These are phyloP conservation scores for Ennomos fuscantarius DNA, from an alignment of 2,888 invertebrate genomes.

Conservation along the genomic window DNA sequence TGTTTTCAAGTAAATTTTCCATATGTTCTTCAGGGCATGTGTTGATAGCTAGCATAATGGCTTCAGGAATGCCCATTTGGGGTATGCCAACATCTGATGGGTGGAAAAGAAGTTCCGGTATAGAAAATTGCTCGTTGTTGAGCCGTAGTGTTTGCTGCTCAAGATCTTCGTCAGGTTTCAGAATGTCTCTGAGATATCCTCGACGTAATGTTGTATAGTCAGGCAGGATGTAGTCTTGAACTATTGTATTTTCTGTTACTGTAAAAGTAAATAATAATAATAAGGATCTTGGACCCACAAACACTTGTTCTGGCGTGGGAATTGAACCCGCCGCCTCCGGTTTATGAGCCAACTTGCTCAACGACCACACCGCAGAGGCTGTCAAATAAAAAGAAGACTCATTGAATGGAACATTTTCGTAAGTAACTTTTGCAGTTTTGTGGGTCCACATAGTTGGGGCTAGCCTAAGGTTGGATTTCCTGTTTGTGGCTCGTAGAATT, in stretches of 20 bases:
- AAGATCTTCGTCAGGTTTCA: slow-evolving; percentile 71
- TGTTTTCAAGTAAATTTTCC: slow-evolving; percentile 92
- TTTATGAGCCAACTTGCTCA: too few relatives aligned
- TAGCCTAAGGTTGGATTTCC: too few relatives aligned
- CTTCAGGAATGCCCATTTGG: slow-evolving; percentile 96
- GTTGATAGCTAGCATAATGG: slow-evolving; percentile 91
- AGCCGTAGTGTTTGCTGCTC: slow-evolving; percentile 93
- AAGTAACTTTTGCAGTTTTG: too few relatives aligned
- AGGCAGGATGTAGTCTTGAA: slow-evolving; percentile 96
- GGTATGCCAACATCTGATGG: slow-evolving; percentile 97
- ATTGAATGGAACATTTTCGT: too few relatives aligned
- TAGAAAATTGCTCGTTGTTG: slow-evolving; percentile 97
- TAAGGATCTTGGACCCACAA: too few relatives aligned
- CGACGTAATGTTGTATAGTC: slow-evolving; percentile 96
- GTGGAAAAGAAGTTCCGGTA: slow-evolving; percentile 97
- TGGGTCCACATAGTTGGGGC: too few relatives aligned
- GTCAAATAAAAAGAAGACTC: too few relatives aligned
- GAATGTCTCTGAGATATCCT: slow-evolving; percentile 86
- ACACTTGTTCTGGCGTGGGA: too few relatives aligned
- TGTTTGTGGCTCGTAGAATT: too few relatives aligned
- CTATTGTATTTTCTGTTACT: slow-evolving; percentile 88
- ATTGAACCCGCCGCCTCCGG: too few relatives aligned
- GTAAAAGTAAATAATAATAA: too few relatives aligned
- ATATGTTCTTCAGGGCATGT: slow-evolving; percentile 90
- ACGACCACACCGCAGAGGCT: too few relatives aligned